Evolutionary conservation across 2,888 invertebrate species (phyloP), one percentile per base, ranked within the genome.

Genomic region (Diarsia dahlii): DNA sequence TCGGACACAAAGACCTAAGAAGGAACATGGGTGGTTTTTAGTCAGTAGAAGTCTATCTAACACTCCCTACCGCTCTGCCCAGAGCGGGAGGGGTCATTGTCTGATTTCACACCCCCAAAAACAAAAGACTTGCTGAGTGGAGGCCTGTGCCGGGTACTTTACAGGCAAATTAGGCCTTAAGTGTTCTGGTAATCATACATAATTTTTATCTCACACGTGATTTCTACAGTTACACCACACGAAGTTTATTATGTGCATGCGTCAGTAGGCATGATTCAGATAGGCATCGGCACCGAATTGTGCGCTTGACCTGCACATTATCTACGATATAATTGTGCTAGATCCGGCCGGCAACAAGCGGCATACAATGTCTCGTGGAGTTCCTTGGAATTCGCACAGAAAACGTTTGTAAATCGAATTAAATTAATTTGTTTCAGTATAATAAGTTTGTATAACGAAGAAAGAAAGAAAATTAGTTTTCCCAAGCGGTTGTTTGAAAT

Each of bases 341-440:
- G 88, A 89, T 94, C 94, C 94, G 94, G 92, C 87, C 92, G 89
- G 92, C 89, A 92, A 94, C 93, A 76, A 85, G 73, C 74, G 81
- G 75, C 58, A 56, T 87, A 86, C 87, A 89, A 85, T 89, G 85
- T 89, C 62, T 78, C 76, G 87, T 88, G 75, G 89, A 85, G 88
- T 87, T 88, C 89, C 82, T 84, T 67, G 50, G 13, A 39, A 60
- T 23, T 50, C 23, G 0, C 13, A n/a, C 8, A 46, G 0, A 50
- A 64, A 23, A 64, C 50, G 12, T 39, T 10, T 45, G 18, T 5
- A 18, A 39, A 62, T 52, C 28, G 28, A 63, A 54, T 52, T 62
- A 28, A n/a, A n/a, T n/a, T n/a, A n/a, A n/a, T n/a, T n/a, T n/a
- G n/a, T n/a, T n/a, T n/a, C n/a, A n/a, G n/a, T n/a, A n/a, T n/a